Percentiles rank a stretch among this genome's conserved stretches.
These are phyloP conservation scores for Augochlorella aurata DNA, from an alignment of 2,888 invertebrate genomes.

Conservation along the genomic window DNA sequence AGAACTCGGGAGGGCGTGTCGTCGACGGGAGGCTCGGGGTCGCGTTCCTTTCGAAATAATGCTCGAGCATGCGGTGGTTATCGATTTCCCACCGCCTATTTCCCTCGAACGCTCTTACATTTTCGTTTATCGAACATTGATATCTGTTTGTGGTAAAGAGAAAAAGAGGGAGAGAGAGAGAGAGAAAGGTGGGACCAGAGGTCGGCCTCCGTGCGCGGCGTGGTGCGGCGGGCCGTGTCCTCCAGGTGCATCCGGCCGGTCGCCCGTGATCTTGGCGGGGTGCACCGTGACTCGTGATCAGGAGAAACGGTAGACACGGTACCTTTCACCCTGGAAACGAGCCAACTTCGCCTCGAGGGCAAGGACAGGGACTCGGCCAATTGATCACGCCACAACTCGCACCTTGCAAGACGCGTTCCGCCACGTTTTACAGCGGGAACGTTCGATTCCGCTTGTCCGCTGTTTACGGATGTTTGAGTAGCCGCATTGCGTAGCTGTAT, in stretches of 20 bases:
- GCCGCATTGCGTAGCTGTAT: too few relatives aligned
- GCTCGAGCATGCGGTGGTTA: constrained; percentile 11
- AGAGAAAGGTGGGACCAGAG: too few relatives aligned
- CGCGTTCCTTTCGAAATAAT: constrained; percentile 24
- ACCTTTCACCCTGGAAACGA: constrained; percentile 65
- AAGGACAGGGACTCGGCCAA: constrained; percentile 57
- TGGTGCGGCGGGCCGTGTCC: constrained; percentile 2
- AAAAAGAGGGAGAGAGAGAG: constrained; percentile 7
- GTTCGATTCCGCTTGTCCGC: neutral
- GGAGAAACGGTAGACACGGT: constrained; percentile 36
- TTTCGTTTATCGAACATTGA: constrained; percentile 42
- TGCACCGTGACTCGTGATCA: constrained; percentile 46
- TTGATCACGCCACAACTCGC: constrained; percentile 45
- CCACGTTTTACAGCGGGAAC: neutral
- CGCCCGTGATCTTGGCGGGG: constrained; percentile 63
- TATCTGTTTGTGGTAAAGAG: constrained; percentile 30
- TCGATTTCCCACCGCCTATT: constrained; percentile 35
- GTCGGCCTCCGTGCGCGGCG: too few relatives aligned
- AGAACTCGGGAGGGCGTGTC: neutral
- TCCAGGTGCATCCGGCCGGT: constrained; percentile 33
- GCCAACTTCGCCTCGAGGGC: constrained; percentile 65
- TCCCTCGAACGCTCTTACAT: constrained; percentile 24
- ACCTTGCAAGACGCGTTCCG: neutral
- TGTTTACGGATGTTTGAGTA: too few relatives aligned
- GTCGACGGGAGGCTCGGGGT: neutral